These are phyloP conservation scores for Drosophila quinaria DNA, from an alignment of 2,888 invertebrate genomes.

Conservation along the genomic window DNA sequence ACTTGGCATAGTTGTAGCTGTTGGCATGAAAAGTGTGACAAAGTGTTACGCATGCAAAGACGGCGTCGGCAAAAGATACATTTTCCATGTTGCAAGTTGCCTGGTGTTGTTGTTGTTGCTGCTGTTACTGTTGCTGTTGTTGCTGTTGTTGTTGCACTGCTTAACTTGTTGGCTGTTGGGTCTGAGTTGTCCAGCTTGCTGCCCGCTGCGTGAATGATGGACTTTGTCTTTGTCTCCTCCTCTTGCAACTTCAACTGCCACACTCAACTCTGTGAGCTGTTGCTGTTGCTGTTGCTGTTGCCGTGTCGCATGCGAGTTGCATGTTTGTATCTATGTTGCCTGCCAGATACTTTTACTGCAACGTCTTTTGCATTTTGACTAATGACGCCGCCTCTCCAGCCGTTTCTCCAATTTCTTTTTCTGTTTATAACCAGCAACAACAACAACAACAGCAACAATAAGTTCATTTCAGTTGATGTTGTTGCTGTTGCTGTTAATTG, in stretches of 20 bases:
- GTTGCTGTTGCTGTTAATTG: conserved; percentile 54
- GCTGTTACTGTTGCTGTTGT: conserved; percentile 39
- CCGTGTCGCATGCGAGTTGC: conserved; percentile 66
- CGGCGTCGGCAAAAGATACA: conserved; percentile 78
- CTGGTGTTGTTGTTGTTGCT: conserved; percentile 39
- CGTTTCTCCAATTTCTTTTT: conserved; percentile 68
- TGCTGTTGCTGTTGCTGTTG: conserved; percentile 38
- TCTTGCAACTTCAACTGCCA: conserved; percentile 58
- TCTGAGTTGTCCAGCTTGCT: conserved; percentile 66
- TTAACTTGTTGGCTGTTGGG: conserved; percentile 63
- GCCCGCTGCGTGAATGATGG: conserved; percentile 84
- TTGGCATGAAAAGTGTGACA: conserved; percentile 82
- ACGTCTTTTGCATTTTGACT: conserved; percentile 74
- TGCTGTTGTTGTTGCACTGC: conserved; percentile 52
- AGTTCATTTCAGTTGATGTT: conserved; percentile 30
- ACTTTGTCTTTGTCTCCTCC: conserved; percentile 74
- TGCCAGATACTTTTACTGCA: conserved; percentile 80
- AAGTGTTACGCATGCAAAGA: conserved; percentile 81
- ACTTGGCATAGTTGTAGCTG: conserved; percentile 59
- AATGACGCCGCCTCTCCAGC: conserved; percentile 68
- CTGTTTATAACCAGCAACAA: conserved; percentile 67
- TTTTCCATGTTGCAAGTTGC: conserved; percentile 65
- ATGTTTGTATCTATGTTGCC: conserved; percentile 77
- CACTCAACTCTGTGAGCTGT: conserved; percentile 38
- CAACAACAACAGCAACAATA: conserved; percentile 6